phyloP scores from a whole-genome alignment of 2,888 invertebrate genomes.

The Epirrhoe alternata region DNA sequence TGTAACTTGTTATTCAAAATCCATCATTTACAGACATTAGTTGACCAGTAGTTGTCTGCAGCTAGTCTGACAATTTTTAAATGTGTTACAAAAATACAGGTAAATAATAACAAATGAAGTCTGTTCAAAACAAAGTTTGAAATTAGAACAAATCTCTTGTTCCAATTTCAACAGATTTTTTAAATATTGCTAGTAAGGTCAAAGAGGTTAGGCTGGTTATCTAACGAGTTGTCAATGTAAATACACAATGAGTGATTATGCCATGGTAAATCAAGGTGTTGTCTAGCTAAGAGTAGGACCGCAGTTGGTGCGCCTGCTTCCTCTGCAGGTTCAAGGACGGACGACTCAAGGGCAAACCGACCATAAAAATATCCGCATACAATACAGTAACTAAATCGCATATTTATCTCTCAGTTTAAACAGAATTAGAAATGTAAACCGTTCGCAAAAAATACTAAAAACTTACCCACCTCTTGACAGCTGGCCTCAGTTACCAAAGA shows the following conservation, averaged over 20 bases:
- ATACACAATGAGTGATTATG: slow-evolving; percentile 12
- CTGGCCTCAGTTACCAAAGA: slow-evolving; percentile 87
- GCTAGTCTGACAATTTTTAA: slow-evolving; percentile 43
- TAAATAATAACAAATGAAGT: slow-evolving; percentile 15
- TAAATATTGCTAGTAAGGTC: slow-evolving; percentile 53
- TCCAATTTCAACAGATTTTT: too few relatives aligned
- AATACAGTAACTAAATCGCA: slow-evolving; percentile 22
- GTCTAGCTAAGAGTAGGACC: slow-evolving; percentile 35
- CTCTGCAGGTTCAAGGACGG: slow-evolving; percentile 71
- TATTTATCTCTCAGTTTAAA: background rate
- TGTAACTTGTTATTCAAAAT: slow-evolving; percentile 50
- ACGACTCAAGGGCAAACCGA: slow-evolving; percentile 68
- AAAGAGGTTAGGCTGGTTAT: slow-evolving; percentile 74
- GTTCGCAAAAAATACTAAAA: slow-evolving; percentile 56
- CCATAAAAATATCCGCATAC: slow-evolving; percentile 39
- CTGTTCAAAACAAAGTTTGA: slow-evolving; percentile 2
- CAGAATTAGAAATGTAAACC: slow-evolving; percentile 8
- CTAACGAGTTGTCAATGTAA: slow-evolving; percentile 55
- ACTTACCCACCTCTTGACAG: slow-evolving; percentile 93
- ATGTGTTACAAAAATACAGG: slow-evolving; percentile 13
- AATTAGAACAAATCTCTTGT: slow-evolving; percentile 15
- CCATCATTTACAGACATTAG: slow-evolving; percentile 50
- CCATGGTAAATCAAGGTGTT: slow-evolving; percentile 5
- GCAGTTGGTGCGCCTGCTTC: slow-evolving; percentile 59
- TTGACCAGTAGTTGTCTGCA: too few relatives aligned